Conservation (phyloP, 2,888 invertebrate genomes). For the Xanthia togata region DNA sequence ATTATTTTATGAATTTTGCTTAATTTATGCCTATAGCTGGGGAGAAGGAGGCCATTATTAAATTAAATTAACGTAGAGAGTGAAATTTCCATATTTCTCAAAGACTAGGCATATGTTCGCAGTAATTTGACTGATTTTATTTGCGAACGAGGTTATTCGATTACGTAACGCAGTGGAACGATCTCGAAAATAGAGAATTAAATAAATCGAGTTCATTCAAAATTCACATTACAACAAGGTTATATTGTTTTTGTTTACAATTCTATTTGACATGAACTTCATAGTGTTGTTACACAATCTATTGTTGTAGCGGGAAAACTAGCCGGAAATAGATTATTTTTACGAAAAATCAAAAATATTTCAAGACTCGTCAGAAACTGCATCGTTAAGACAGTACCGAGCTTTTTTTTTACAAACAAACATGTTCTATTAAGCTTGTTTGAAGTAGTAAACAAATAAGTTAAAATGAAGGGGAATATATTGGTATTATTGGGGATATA, state of each 20-base stretch:
- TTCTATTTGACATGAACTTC: not conserved
- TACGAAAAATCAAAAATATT: not conserved
- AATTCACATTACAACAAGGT: not conserved
- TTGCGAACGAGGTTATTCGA: conserved; percentile 46
- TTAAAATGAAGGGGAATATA: too few relatives aligned
- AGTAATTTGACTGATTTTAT: conserved; percentile 65
- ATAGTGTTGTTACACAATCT: not conserved
- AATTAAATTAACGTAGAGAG: conserved; percentile 71
- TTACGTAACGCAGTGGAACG: conserved; percentile 23
- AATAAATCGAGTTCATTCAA: not conserved
- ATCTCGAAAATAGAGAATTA: conserved; percentile 19
- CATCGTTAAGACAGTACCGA: too few relatives aligned
- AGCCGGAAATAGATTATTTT: not conserved
- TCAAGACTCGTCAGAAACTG: not conserved
- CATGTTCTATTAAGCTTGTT: too few relatives aligned
- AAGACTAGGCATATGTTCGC: conserved; percentile 56
- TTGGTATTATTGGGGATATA: too few relatives aligned
- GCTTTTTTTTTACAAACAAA: too few relatives aligned
- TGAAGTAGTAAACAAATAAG: too few relatives aligned
- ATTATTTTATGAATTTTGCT: conserved; percentile 67
- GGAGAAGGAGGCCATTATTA: conserved; percentile 64
- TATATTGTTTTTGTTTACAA: not conserved
- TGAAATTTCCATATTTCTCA: conserved; percentile 66
- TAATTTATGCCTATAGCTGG: conserved; percentile 69
- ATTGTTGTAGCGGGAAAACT: not conserved